Conservation (phyloP, 1,140 invertebrate genomes). For the Polypedilum pembai region DNA sequence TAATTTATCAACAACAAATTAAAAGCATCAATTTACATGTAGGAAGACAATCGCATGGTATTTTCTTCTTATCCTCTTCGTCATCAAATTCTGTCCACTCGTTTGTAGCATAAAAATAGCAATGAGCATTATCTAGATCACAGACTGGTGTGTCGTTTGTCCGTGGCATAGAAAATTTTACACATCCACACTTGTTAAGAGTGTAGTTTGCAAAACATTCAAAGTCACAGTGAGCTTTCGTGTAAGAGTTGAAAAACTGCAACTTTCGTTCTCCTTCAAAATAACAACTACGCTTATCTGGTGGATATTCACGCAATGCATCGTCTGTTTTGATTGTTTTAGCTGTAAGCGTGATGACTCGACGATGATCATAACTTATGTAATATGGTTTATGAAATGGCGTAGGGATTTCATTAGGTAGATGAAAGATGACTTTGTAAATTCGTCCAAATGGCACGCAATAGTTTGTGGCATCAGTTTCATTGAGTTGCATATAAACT, state of each 20-base stretch:
- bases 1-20: too few species aligned
- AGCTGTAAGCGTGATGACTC: background rate
- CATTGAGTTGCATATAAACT: background rate
- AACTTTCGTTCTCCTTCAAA: slow-evolving; percentile 54
- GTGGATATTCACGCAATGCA: background rate
- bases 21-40: background rate
- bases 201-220: slow-evolving; percentile 71
- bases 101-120: background rate
- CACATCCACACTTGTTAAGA: slow-evolving; percentile 55
- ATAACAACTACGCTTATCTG: slow-evolving; percentile 53
- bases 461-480: background rate
- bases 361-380: background rate
- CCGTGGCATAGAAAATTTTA: slow-evolving; percentile 62
- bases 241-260: slow-evolving; percentile 59
- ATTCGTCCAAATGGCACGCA: background rate
- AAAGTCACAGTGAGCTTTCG: slow-evolving; percentile 64
- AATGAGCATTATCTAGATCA: background rate
- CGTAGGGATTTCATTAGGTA: background rate
- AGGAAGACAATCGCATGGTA: background rate
- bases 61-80: background rate
- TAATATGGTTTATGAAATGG: background rate
- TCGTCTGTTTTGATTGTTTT: background rate
- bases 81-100: slow-evolving; percentile 7
- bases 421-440: background rate
- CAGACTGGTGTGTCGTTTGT: slow-evolving; percentile 33